phyloP scores from a whole-genome alignment of 2,113 vertebrate species.

The Falco punctatus region DNA sequence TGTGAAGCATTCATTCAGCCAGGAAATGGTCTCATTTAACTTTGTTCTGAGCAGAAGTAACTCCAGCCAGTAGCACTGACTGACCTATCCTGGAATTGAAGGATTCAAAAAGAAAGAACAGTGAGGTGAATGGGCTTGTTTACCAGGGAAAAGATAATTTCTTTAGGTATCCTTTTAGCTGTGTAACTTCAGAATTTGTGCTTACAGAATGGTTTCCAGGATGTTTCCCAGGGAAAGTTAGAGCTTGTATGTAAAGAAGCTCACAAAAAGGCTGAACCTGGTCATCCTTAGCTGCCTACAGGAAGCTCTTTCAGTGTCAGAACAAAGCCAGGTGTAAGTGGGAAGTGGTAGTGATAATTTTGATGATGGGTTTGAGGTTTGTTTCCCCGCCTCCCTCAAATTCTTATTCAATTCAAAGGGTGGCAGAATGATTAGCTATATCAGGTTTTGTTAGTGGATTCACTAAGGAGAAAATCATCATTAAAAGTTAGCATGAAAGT shows the following conservation, averaged over 20 bases:
- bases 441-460: not conserved
- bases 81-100: not conserved
- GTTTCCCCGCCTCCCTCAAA: not conserved
- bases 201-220: not conserved
- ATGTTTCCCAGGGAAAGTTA: not conserved
- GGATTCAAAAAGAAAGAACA: not conserved
- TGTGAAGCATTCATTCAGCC: not conserved
- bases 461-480: not conserved
- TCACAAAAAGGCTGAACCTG: not conserved
- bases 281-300: not conserved
- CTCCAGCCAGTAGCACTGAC: not conserved
- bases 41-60: not conserved
- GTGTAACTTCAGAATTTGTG: not conserved
- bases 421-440: fast-evolving
- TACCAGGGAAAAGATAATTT: not conserved
- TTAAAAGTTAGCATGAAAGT: not conserved
- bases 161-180: not conserved
- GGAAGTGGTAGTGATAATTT: not conserved
- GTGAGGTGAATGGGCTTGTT: not conserved
- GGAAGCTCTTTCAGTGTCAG: not conserved
- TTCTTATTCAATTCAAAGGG: not conserved
- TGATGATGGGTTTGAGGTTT: not conserved
- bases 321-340: not conserved
- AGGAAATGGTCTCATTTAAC: not conserved
- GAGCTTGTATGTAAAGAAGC: not conserved